Base-by-base conservation (phyloP, 1,140 invertebrate species). In the Drosophila punjabiensis region DNA sequence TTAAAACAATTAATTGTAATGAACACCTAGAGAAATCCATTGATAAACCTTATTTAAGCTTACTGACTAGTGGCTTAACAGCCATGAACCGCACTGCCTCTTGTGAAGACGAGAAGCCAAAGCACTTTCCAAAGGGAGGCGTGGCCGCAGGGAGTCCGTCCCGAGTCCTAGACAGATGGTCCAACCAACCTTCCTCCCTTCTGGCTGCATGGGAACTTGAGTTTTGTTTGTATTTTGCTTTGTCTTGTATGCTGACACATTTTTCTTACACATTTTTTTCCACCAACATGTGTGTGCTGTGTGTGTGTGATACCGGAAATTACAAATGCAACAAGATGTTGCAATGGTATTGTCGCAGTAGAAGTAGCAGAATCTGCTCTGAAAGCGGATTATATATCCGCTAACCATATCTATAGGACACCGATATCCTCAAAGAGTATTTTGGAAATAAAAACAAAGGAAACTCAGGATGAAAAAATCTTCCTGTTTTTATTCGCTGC, bases 271-370 rank as follows among this genome's bases (percentile, higher is more conserved):
- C 48, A 35, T 28, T 55, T 28, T 50, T 30, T 48, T 14, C 20
- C 16, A n/a, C 35, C 32, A 63, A 64, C 33, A 30, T 33, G 37
- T 35, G 35, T 28, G 56, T 37, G 28, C 45, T 20, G 13, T 39
- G 67, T 62, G 60, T 67, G 50, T 73, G 60, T 65, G 64, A 81
- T 76, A 85, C 85, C 85, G 85, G 85, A 88, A 88, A 89, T 85
- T 84, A 76, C 78, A 88, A 88, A 85, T 84, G 85, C 85, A 89
- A 89, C 85, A 89, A 89, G 75, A 89, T 89, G 85, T 88, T 81
- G 66, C 66, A 83, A 64, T 50, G 66, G 70, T 60, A 82, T 76
- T 87, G 61, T 88, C 16, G 66, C 4, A 20, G 18, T 18, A n/a
- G 3, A 9, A 41, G n/a, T 41, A 8, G 4, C 41, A 43, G n/a